These are phyloP conservation scores for Mormoops blainvillei DNA, from an alignment of 2,113 vertebrate species.

Conservation along the genomic window DNA sequence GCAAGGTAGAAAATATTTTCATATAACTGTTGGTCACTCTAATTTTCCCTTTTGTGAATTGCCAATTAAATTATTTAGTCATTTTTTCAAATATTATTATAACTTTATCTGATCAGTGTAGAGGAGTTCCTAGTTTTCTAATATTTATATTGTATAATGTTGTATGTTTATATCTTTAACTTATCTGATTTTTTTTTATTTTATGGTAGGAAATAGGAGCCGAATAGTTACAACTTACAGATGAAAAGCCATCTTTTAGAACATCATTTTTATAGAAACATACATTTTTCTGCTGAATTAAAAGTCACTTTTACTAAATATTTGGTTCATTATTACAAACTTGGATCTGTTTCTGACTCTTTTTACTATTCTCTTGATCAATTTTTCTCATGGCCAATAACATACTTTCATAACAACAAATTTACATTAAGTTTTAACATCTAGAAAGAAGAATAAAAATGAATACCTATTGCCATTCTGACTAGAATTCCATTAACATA, in stretches of 20 bases:
- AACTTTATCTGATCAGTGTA: neutral
- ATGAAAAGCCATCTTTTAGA: neutral
- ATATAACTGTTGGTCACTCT: neutral
- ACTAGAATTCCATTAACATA: constrained; percentile 11
- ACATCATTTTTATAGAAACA: neutral
- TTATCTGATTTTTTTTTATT: neutral
- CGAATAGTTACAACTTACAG: neutral
- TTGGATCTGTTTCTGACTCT: neutral
- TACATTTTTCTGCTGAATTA: neutral
- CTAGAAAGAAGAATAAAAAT: constrained; percentile 26
- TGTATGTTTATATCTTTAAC: neutral
- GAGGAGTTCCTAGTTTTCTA: neutral
- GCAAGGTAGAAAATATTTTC: neutral
- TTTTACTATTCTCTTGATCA: neutral
- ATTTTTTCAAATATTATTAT: neutral
- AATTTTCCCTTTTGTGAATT: neutral
- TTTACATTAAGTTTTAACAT: neutral
- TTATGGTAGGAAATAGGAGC: neutral
- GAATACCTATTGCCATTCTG: neutral
- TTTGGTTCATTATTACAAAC: neutral
- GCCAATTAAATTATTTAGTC: neutral
- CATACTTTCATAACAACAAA: neutral
- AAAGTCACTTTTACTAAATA: neutral
- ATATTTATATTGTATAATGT: neutral
- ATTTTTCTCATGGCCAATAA: neutral